These are phyloP conservation scores for Idaea biselata DNA, from an alignment of 2,888 invertebrate genomes.

Conservation along the genomic window DNA sequence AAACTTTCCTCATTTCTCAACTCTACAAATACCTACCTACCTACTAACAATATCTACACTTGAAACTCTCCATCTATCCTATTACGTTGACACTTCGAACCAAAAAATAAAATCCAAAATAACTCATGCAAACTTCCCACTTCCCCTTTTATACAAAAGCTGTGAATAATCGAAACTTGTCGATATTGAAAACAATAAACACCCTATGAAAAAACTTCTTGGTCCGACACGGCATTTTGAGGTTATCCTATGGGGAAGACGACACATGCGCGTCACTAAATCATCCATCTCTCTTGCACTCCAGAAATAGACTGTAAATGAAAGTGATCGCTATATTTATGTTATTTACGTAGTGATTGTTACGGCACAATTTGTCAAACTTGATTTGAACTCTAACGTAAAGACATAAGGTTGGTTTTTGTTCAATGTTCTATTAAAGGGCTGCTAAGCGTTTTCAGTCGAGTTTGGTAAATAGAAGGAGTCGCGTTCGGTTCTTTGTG, in stretches of 20 bases:
- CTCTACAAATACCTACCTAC: too few species aligned
- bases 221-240: conserved; percentile 37
- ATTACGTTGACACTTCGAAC: neutral
- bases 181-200: conserved; percentile 47
- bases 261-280: conserved; percentile 56
- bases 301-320: conserved; percentile 30
- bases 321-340: conserved; percentile 48
- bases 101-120: conserved; percentile 4
- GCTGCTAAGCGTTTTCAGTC: conserved; percentile 48
- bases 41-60: neutral
- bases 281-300: conserved; percentile 42
- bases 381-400: conserved; percentile 32
- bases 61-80: conserved; percentile 2
- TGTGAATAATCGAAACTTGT: conserved; percentile 43
- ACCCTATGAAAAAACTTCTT: conserved; percentile 51
- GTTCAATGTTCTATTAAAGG: conserved; percentile 48
- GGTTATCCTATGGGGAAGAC: conserved; percentile 41
- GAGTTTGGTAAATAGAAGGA: conserved; percentile 46
- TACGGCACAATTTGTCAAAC: conserved; percentile 28
- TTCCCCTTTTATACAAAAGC: neutral
- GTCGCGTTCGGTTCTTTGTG: conserved; percentile 47
- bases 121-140: neutral
- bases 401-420: conserved; percentile 39
- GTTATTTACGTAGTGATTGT: conserved; percentile 49
- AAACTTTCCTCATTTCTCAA: neutral